Conservation (phyloP, 2,113 vertebrate species). For the Origma solitaria region DNA sequence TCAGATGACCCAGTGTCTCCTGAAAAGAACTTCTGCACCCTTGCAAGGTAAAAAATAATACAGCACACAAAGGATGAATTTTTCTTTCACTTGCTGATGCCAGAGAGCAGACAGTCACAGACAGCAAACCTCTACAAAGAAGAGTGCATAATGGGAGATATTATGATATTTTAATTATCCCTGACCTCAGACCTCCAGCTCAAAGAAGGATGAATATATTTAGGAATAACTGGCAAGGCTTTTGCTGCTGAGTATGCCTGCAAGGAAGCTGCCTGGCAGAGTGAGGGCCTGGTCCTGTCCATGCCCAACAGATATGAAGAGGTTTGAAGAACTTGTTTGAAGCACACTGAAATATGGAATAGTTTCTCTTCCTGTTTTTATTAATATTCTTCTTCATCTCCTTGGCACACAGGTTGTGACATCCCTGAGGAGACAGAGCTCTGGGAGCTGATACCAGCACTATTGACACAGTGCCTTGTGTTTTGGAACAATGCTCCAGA, state of each 20-base stretch:
- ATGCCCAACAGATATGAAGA: neutral
- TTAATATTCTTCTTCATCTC: neutral
- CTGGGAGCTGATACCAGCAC: neutral
- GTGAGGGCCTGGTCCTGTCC: neutral
- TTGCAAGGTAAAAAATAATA: neutral
- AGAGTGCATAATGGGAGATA: neutral
- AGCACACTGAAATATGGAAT: neutral
- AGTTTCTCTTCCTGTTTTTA: neutral
- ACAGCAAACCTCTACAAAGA: neutral
- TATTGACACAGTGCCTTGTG: neutral
- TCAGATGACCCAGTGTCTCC: neutral
- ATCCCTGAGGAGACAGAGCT: accelerated
- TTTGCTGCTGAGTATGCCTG: neutral
- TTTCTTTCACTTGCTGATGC: neutral
- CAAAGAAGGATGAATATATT: neutral
- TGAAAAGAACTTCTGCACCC: neutral
- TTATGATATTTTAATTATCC: neutral
- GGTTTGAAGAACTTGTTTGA: neutral
- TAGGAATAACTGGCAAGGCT: neutral
- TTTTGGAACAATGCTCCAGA: neutral
- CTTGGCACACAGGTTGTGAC: neutral
- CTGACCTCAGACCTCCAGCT: neutral
- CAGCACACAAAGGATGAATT: neutral
- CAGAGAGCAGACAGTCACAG: neutral
- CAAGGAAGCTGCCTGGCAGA: neutral